Percentiles rank a stretch among this genome's conserved stretches.
Conservation (phyloP, 2,113 vertebrate species). For the Nasalis larvatus region DNA sequence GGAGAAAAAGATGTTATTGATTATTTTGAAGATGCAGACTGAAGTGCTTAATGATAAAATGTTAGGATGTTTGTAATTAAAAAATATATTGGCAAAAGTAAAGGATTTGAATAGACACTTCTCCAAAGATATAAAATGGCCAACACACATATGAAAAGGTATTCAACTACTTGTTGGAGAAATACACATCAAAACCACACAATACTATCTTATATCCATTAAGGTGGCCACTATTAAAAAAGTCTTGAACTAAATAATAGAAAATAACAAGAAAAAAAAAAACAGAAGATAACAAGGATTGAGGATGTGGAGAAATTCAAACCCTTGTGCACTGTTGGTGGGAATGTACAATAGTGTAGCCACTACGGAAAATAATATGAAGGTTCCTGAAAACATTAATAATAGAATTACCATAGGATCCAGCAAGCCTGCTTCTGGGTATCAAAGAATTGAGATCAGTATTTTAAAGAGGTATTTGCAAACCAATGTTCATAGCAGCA, state of each 20-base stretch:
- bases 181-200: neutral
- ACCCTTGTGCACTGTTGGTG: neutral
- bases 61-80: neutral
- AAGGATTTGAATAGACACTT: neutral
- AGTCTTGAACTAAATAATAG: neutral
- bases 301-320: neutral
- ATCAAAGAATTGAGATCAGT: neutral
- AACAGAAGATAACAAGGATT: neutral
- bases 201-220: neutral
- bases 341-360: neutral
- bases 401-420: neutral
- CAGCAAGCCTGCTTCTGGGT: neutral
- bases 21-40: neutral
- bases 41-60: neutral
- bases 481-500: neutral
- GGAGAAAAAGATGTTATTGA: neutral
- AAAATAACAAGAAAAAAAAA: neutral
- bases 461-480: neutral
- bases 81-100: neutral
- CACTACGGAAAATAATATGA: neutral
- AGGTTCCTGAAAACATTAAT: neutral
- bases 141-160: neutral
- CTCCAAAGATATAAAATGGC: neutral
- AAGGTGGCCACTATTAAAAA: neutral
- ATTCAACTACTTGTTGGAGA: neutral